These are phyloP conservation scores for Brienomyrus brachyistius DNA, from an alignment of 2,113 vertebrate species.

Conservation along the genomic window DNA sequence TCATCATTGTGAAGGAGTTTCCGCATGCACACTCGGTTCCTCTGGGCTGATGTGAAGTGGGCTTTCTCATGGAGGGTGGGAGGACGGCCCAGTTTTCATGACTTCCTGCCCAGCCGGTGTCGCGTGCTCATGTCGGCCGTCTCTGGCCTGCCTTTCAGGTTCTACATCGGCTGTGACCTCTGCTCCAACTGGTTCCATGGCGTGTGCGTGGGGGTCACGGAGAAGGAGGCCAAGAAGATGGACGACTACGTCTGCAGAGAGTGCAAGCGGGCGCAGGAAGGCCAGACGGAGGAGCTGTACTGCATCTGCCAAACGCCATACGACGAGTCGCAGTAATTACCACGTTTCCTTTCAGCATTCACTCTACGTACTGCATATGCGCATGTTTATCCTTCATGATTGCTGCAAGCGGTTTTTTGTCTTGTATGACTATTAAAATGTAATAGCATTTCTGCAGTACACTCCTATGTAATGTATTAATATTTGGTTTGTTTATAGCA, in stretches of 20 bases:
- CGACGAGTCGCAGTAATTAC: conserved; percentile 59
- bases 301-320: conserved; percentile 67
- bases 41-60: background rate
- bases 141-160: conserved; percentile 61
- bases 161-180: conserved; percentile 99
- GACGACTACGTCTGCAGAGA: conserved; percentile 99
- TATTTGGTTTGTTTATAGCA: too few relatives aligned
- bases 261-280: conserved; percentile 95
- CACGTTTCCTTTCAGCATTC: background rate
- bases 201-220: conserved; percentile 95
- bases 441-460: background rate
- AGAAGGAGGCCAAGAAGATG: conserved; percentile 99
- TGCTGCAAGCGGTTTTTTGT: background rate
- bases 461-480: background rate
- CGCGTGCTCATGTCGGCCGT: background rate
- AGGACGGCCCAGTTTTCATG: background rate
- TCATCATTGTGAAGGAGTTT: background rate
- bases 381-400: background rate
- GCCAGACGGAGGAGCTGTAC: conserved; percentile 79
- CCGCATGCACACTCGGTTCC: background rate
- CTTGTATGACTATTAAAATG: background rate
- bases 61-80: background rate
- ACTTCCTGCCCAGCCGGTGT: background rate
- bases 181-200: conserved; percentile 99
- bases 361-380: background rate